Evolutionary conservation across 2,888 invertebrate genomes (phyloP).

Genomic region (Limulus polyphemus): DNA sequence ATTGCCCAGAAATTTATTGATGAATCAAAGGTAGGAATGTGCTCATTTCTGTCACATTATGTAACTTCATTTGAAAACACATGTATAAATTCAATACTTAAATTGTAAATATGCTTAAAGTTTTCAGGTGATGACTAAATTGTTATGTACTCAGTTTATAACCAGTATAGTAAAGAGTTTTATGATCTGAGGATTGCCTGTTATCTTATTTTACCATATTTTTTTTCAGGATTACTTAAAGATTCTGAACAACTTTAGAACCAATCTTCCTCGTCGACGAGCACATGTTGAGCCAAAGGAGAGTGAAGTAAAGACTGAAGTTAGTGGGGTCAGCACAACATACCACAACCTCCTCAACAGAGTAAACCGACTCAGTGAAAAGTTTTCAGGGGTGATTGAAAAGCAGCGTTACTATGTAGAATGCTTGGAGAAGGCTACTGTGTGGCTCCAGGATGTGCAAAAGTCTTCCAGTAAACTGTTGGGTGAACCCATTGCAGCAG

Average conservation of each 20-base stretch:
- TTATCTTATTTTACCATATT: neutral
- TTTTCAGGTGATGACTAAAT: too few species aligned
- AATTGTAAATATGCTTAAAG: too few species aligned
- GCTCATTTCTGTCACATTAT: too few species aligned
- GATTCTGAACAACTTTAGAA: constrained; percentile 73
- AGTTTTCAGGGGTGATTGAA: constrained; percentile 63
- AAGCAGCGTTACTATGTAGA: constrained; percentile 65
- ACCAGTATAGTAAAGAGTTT: too few species aligned
- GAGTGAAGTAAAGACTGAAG: constrained; percentile 61
- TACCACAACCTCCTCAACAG: constrained; percentile 62
- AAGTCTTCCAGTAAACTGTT: constrained; percentile 61
- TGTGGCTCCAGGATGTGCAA: constrained; percentile 66
- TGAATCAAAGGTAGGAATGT: constrained; percentile 61
- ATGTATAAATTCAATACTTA: too few species aligned
- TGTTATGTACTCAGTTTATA: too few species aligned
- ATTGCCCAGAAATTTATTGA: constrained; percentile 91
- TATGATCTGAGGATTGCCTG: too few species aligned
- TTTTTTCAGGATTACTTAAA: constrained; percentile 58
- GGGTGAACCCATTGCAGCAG: constrained; percentile 70
- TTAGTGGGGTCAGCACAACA: constrained; percentile 53
- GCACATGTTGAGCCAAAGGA: constrained; percentile 64
- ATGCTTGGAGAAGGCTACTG: constrained; percentile 62
- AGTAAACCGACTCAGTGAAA: constrained; percentile 69
- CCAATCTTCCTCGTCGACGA: constrained; percentile 56
- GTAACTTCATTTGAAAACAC: too few species aligned